These are phyloP conservation scores for Euleptes europaea DNA, from an alignment of 2,113 vertebrate species.

Conservation along the genomic window DNA sequence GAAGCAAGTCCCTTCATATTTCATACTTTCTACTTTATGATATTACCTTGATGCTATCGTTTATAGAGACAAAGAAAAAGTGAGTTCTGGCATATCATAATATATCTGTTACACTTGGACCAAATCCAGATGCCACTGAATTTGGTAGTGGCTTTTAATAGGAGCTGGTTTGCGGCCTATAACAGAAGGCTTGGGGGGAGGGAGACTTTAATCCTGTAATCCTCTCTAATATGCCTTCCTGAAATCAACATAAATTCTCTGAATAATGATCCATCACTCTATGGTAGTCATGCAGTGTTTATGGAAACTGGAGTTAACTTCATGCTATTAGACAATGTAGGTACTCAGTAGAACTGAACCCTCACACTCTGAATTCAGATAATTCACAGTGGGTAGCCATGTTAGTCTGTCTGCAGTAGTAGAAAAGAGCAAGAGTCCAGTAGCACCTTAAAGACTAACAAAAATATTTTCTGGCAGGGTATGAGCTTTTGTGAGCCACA, in stretches of 20 bases:
- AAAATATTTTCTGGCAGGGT: too few species aligned
- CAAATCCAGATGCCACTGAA: not conserved
- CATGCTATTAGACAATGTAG: not conserved
- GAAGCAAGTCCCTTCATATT: constrained; percentile 32
- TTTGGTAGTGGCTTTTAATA: not conserved
- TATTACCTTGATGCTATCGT: constrained; percentile 23
- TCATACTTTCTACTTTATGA: constrained; percentile 5
- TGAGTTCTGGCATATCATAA: not conserved
- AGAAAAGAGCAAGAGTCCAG: too few species aligned
- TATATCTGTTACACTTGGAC: not conserved
- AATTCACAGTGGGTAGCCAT: too few species aligned
- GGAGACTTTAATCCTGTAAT: not conserved
- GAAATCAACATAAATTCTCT: not conserved
- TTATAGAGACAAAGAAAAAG: not conserved
- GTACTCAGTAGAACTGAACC: not conserved
- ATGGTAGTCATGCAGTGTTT: not conserved
- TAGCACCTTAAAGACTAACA: too few species aligned
- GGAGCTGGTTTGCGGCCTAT: not conserved
- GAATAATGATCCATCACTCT: not conserved
- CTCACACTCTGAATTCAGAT: not conserved
- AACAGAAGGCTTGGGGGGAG: too few species aligned
- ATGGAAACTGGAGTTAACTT: not conserved
- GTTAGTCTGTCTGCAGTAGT: too few species aligned
- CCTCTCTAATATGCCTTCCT: not conserved
- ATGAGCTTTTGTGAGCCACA: too few species aligned